phyloP scores from a whole-genome alignment of 1,140 invertebrate genomes.

The Musca domestica region DNA sequence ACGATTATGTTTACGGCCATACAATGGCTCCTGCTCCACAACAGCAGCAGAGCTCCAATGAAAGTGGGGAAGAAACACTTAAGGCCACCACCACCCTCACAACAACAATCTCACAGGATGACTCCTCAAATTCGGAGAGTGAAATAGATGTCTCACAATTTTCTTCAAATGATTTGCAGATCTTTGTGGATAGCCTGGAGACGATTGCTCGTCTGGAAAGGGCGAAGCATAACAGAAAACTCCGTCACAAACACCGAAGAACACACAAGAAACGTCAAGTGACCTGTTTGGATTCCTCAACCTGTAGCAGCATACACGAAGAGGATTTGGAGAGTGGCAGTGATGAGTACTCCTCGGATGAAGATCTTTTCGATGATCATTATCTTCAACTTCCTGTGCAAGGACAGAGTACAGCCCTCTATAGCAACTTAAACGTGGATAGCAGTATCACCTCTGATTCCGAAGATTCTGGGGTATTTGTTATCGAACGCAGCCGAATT shows the following conservation, averaged over 20 bases:
- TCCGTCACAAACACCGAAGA: background rate
- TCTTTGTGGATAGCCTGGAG: conserved; percentile 1
- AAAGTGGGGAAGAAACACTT: too few relatives aligned
- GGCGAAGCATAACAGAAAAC: background rate
- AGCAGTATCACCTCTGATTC: background rate
- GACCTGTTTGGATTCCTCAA: conserved; percentile 7
- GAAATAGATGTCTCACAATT: background rate
- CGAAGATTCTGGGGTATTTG: conserved; percentile 2
- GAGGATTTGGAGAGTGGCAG: background rate
- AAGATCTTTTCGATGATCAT: background rate
- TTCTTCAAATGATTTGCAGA: background rate
- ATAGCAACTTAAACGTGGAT: background rate
- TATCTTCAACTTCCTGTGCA: background rate
- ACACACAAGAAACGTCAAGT: background rate
- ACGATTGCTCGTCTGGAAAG: background rate
- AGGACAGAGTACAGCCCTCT: background rate
- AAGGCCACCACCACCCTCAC: too few relatives aligned
- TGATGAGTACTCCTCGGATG: too few relatives aligned
- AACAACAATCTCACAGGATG: background rate
- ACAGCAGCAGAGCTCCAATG: too few relatives aligned
- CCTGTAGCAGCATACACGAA: background rate
- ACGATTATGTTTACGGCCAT: background rate
- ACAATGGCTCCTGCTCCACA: background rate
- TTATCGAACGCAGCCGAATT: background rate
- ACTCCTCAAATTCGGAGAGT: background rate